Base-by-base conservation (phyloP, 2,113 vertebrate species). In the Xyliphius kryptos region DNA sequence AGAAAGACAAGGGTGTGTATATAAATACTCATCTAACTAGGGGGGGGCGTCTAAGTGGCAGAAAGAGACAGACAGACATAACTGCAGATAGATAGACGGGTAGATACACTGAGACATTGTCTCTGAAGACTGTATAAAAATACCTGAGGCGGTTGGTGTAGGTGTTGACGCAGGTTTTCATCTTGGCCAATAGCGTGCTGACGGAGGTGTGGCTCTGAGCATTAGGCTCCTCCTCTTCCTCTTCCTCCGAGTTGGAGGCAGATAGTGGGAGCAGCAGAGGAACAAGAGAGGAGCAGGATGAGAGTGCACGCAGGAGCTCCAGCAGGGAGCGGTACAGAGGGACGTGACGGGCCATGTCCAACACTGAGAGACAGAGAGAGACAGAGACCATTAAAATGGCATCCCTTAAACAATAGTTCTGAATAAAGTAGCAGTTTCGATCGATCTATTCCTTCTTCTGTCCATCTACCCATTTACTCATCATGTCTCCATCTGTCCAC, bases 151-250 rank as follows among this genome's bases (percentile, higher is more conserved):
- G 88, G 77, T 95, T 98, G 73, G 94, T 99, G 49, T 99, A 98
- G 2, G 96, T 99, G 78, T 99, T 94, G 16, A 99, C 95, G 54
- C 96, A 99, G 3, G 93, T 98, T 84, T 99, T 99, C 96, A 99
- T 99, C 85, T 98, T 98, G 73, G 96, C 95, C 77, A 99, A 71
- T 67, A 99, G 81, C 77, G 93, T 94, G 58, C 94, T 94, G 63
- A 99, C 95, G 6, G 94, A 99, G 54, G 91, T 88, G 67, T 95
- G 94, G 58, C 93, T 91, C 75, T 97, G 88, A 57, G 26, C 87
- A 87, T 9, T 32, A 2, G 21, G 58, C 58, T 61, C 58, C 20
- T 97, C 93, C 8, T 97, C 94, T 3, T 97, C 95, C 50, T 87
- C 86, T 69, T 94, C 85, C 32, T 87, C 85, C 36, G 76, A 72